Percentiles rank a stretch among this genome's conserved stretches.
Conservation (phyloP, 2,797 vertebrate genomes). For the Argya squamiceps region DNA sequence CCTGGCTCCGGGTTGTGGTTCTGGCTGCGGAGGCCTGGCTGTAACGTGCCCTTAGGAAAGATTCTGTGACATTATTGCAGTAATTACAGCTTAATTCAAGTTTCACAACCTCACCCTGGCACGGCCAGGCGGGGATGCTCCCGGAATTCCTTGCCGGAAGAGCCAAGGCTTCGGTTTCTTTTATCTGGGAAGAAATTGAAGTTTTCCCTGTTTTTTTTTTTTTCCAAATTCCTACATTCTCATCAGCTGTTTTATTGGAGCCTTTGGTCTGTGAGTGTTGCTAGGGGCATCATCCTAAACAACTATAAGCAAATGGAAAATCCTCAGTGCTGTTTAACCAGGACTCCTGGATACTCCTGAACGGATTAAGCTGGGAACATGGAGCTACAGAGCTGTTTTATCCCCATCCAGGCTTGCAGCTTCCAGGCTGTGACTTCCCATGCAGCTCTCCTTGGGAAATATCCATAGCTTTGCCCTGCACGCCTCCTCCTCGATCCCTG, state of each 20-base stretch:
- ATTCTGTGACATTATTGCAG: constrained; percentile 47
- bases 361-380: fast-evolving
- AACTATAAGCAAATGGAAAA: neutral
- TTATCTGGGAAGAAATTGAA: neutral
- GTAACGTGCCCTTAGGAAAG: constrained; percentile 33
- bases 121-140: neutral
- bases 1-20: constrained; percentile 6
- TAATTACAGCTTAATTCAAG: constrained; percentile 24
- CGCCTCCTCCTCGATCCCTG: neutral
- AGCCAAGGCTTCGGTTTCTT: neutral
- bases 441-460: neutral
- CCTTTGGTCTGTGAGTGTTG: neutral
- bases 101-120: constrained; percentile 50
- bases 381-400: neutral
- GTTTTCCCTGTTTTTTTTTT: neutral
- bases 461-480: neutral
- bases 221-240: neutral
- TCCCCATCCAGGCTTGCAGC: neutral
- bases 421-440: neutral
- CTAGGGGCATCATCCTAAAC: constrained; percentile 7
- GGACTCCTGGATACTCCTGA: neutral
- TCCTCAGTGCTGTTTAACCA: neutral
- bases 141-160: neutral
- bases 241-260: neutral
- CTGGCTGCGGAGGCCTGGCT: neutral